Base-by-base conservation (phyloP, 2,113 vertebrate species). In the Arothron firmamentum region DNA sequence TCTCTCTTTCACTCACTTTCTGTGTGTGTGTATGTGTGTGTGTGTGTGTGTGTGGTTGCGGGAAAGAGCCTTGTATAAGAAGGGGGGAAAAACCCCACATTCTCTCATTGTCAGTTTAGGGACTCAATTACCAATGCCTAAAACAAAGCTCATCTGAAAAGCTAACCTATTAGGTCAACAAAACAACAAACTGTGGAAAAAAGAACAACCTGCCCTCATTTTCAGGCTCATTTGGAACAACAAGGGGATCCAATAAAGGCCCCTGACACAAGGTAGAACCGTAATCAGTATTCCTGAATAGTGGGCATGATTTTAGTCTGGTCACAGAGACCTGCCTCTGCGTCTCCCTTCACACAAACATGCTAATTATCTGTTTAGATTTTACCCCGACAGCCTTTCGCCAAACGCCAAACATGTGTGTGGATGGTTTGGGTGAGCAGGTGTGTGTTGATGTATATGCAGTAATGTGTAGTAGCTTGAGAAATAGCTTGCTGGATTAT, bases 331-430 rank as follows among this genome's bases (percentile, higher is more conserved):
- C 52, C 59, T 59, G 47, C 60, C 43, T 65, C 67, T 20, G 55
- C 12, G 34, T 70, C 49, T 59, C 60, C 34, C 62, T 48, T 46
- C 51, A 65, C 65, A 70, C 64, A 72, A 73, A 72, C 74, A 59
- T 65, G 64, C 84, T 88, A 85, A 86, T 80, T 79, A 80, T 77
- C 80, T 85, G 80, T 83, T 85, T 84, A 84, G 77, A 86, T 82
- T 85, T 78, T 63, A 77, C 59, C 66, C 64, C 70, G 64, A 74
- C 67, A 77, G 72, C 65, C 62, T 80, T 83, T 79, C 51, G 4
- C 9, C 11, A 12, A 9, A 38, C 3, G 34, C 11, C 34, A 9
- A 28, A 38, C 34, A 38, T 38, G 34, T 9, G 8, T 38, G 10
- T 11, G 34, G 9, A 12, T 38, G 34, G 34, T 38, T 38, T 38